Evolutionary conservation across 2,113 vertebrate genomes (phyloP), one percentile per base, ranked within the genome.

Genomic region (western clawed frog (Xenopus tropicalis)): DNA sequence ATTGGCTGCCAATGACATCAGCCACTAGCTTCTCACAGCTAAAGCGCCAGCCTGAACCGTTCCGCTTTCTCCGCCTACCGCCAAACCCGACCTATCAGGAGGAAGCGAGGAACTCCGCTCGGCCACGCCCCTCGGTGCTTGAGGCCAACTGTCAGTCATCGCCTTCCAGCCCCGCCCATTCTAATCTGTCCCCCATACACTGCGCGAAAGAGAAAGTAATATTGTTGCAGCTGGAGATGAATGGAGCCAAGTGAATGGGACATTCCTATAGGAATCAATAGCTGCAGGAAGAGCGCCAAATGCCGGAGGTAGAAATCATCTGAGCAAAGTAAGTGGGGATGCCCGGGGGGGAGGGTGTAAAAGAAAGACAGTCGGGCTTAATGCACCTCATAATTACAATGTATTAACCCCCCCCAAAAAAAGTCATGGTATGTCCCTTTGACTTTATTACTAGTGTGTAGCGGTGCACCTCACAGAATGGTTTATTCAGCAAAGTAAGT

Each of bases 1-100:
- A 97, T 96, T 95, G 94, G 95, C 85, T 89, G 86, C 83, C 86
- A 89, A 93, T 96, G 94, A 97, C 94, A 94, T 98, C 92, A 88
- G 85, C 90, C 70, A 79, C 81, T 71, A 63, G 48, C 79, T 79
- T 81, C 52, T 78, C 74, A 79, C 82, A 80, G 9, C 82, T n/a
- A n/a, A 51, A 56, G 61, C 75, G 75, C 65, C 79, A 70, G 54
- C 80, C 29, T 19, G 84, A 79, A 43, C 82, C 2, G 46, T 16
- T 48, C 16, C 20, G 14, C 48, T 1, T 2, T 24, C 37, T 5
- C 48, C 54, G 0, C 0, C 22, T 0, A 17, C 19, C 9, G 52
- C 52, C 4, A 7, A 17, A 14, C 52, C 19, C 19, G 19, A 67
- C 69, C 23, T 29, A 42, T 63, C 19, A 7, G 57, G 4, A 24